Evolutionary conservation across 2,888 invertebrate genomes (phyloP), one percentile per base, ranked within the genome.

Genomic region (Eristalis pertinax): DNA sequence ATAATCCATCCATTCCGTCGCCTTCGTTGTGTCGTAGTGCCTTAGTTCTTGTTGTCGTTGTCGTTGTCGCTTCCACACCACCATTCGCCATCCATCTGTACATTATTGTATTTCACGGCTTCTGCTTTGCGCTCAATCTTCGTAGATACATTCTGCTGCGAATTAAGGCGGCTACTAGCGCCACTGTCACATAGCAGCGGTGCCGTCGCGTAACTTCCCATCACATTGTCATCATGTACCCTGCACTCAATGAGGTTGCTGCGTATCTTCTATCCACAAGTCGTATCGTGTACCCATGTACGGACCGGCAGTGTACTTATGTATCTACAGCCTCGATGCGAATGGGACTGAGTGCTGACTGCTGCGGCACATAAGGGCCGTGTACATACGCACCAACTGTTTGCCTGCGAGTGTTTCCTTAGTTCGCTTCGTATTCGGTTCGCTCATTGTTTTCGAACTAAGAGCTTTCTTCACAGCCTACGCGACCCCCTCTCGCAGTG

Each of bases 351-450:
- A 67, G 43, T 19, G 15, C 22, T 63, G 22, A 67, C 35, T 15
- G 15, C 22, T 24, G 58, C 26, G 69, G 74, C 73, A 87, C 15
- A 84, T 73, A 78, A 76, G 29, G 63, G 43, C 58, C 64, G 76
- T 65, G 63, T 72, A 64, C 63, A 32, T 32, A 87, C 82, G 86
- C 78, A 82, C 74, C 86, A 82, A 83, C 83, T 79, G 79, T 80
- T 76, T 80, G 86, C 69, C 56, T 78, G 65, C 38, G 43, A 83
- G 86, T 78, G 78, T 65, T 81, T 81, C 64, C 68, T 50, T 63
- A 32, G 50, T 58, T 24, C 24, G 70, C 63, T 73, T 58, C 65
- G 43, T n/a, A 26, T 11, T 65, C 43, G 43, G 35, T 78, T 70
- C 65, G 43, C 62, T 76, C 79, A 79, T 64, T 73, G 43, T 75